Evolutionary conservation across 2,888 invertebrate species (phyloP), one percentile per base, ranked within the genome.

Genomic region (Hypercompe scribonia): DNA sequence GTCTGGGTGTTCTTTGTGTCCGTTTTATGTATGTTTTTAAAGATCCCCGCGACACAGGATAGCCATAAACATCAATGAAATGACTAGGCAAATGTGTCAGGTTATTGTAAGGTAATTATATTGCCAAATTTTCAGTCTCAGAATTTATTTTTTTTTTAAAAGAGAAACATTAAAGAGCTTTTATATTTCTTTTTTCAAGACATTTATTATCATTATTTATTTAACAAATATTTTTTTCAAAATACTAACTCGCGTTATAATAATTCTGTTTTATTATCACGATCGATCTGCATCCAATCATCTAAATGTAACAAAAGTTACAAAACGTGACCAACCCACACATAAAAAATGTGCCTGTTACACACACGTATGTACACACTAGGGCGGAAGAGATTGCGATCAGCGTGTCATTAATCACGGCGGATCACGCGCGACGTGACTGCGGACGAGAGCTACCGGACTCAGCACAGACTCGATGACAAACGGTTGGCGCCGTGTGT

Each of bases 331-430:
- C 69, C 31, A 7, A 65, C 42, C 18, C 36, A 69, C 68, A 65
- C 63, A 46, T 36, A 28, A 24, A 54, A 21, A 67, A 8, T 28
- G 10, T 28, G 50, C 5, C 36, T 50, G 63, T 5, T 33, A 65
- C 58, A 42, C 46, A 68, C 1, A 28, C 28, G 50, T 54, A 54
- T 54, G 24, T 24, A 36, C 15, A 39, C 10, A 24, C 8, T 8
- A 83, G 89, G 86, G 82, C 91, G 93, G 93, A 93, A 93, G 91
- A 87, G 91, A 91, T 90, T 81, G 88, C 83, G 79, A 89, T 89
- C 89, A 82, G 74, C 78, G 73, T 83, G 80, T 83, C 87, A 87
- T 91, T 89, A 91, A 90, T 91, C 90, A 87, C 81, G 61, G 46
- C 74, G 72, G 82, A 87, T 90, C 91, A 91, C 90, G 91, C 82